Percentiles rank a stretch among this genome's conserved stretches.
phyloP scores from a whole-genome alignment of 1,140 invertebrate genomes.

The Triops longicaudatus region DNA sequence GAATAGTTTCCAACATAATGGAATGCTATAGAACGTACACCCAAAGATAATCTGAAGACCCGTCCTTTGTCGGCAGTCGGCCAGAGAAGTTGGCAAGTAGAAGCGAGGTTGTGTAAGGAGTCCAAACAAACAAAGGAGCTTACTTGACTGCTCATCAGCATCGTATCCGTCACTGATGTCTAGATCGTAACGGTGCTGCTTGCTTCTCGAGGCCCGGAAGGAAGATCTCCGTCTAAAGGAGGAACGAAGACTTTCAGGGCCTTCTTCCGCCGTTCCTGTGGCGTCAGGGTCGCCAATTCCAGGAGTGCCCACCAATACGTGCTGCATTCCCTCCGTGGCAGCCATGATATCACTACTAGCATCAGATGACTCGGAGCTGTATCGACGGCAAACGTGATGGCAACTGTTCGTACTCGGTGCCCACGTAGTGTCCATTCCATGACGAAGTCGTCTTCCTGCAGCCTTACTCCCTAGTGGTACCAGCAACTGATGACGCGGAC shows the following conservation, averaged over 20 bases:
- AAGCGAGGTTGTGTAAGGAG: neutral
- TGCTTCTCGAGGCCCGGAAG: constrained; percentile 30
- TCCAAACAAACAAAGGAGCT: constrained; percentile 2
- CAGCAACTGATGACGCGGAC: neutral
- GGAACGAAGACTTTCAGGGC: constrained; percentile 26
- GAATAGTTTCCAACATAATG: too few species aligned
- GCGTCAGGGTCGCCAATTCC: constrained; percentile 25
- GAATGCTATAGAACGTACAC: too few species aligned
- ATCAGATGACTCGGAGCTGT: constrained; percentile 35
- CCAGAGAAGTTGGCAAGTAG: neutral
- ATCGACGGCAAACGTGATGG: constrained; percentile 28
- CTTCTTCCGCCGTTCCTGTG: constrained; percentile 30
- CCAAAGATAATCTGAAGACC: neutral
- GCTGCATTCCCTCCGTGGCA: constrained; percentile 28
- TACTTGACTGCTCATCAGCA: constrained; percentile 29
- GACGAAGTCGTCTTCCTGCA: neutral
- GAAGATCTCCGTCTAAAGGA: constrained; percentile 29
- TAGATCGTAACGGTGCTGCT: constrained; percentile 33
- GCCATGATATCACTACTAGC: constrained; percentile 33
- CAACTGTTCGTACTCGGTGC: neutral
- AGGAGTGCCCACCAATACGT: constrained; percentile 29
- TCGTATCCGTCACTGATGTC: constrained; percentile 32
- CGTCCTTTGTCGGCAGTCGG: neutral
- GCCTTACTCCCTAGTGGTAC: neutral
- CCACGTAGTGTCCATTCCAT: neutral